Conservation (phyloP, 2,797 vertebrate species). For the Neomorphus geoffroyi region DNA sequence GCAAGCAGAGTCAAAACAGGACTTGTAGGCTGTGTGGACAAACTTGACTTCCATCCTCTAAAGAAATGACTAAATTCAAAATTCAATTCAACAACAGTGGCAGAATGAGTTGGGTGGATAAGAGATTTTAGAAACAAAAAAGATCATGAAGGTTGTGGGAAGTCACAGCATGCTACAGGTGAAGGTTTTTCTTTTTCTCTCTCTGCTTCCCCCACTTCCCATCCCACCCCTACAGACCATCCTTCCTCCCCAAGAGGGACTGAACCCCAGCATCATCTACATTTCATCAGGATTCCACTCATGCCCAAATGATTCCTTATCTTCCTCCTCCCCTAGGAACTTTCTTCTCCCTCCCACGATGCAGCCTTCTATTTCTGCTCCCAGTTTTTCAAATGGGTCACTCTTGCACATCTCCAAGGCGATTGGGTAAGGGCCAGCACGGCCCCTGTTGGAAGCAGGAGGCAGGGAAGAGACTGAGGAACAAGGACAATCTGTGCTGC, state of each 20-base stretch:
- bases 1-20: neutral
- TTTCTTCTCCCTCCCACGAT: neutral
- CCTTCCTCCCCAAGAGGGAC: neutral
- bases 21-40: neutral
- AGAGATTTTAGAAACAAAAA: neutral
- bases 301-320: neutral
- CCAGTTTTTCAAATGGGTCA: fast-evolving
- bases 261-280: neutral
- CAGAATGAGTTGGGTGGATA: neutral
- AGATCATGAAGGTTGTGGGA: neutral
- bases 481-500: neutral
- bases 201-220: neutral
- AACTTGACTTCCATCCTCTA: neutral
- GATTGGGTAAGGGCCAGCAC: neutral
- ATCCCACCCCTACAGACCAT: neutral
- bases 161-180: neutral
- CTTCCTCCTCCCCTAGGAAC: neutral
- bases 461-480: neutral
- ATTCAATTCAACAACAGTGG: neutral
- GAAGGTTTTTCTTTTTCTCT: neutral
- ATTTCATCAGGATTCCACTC: neutral
- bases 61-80: neutral
- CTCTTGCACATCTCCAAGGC: fast-evolving
- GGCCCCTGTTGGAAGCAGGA: neutral
- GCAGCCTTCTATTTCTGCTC: neutral